A percentile compares a stretch with the other conserved stretches of the same genome.
phyloP scores from a whole-genome alignment of 2,113 vertebrate genomes.

The Xenopus laevis region DNA sequence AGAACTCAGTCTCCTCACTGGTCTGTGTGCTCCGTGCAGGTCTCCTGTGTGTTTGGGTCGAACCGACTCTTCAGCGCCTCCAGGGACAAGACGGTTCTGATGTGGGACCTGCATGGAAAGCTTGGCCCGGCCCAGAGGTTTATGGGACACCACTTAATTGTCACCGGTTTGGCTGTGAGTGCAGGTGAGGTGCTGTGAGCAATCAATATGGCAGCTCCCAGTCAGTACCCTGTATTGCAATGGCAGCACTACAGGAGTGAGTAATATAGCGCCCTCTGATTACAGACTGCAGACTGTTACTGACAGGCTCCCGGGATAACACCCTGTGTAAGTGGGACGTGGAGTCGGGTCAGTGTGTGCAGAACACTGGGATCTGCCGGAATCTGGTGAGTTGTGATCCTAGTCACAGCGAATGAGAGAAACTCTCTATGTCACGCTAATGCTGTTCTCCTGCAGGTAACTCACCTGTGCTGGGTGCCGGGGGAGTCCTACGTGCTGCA shows the following conservation, averaged over 20 bases:
- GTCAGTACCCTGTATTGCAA: too few species aligned
- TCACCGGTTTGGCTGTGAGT: slow-evolving; percentile 86
- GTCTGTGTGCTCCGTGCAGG: slow-evolving; percentile 56
- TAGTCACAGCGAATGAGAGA: too few species aligned
- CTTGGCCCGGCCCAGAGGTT: slow-evolving; percentile 73
- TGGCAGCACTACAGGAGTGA: too few species aligned
- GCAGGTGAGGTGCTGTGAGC: slow-evolving; percentile 65
- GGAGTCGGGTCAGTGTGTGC: slow-evolving; percentile 74
- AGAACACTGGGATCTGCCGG: slow-evolving; percentile 78
- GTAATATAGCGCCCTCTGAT: slow-evolving; percentile 5
- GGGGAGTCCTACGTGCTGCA: slow-evolving; percentile 78
- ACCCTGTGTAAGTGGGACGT: slow-evolving; percentile 88
- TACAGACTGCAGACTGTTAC: slow-evolving; percentile 78
- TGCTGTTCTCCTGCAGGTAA: slow-evolving; percentile 70
- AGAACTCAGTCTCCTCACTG: not conserved
- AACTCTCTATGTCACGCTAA: too few species aligned
- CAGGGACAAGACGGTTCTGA: slow-evolving; percentile 79
- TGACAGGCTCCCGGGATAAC: slow-evolving; percentile 91
- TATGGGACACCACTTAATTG: slow-evolving; percentile 82
- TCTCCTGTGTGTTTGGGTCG: slow-evolving; percentile 70
- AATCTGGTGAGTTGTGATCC: slow-evolving; percentile 75
- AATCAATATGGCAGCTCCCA: too few species aligned
- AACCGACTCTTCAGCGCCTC: slow-evolving; percentile 89
- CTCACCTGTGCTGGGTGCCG: slow-evolving; percentile 93
- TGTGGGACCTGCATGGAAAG: slow-evolving; percentile 81